A percentile compares a stretch with the other conserved stretches of the same genome.
Evolutionary conservation across 2,113 vertebrate species (phyloP).

Genomic region (Ploceus nigricollis): DNA sequence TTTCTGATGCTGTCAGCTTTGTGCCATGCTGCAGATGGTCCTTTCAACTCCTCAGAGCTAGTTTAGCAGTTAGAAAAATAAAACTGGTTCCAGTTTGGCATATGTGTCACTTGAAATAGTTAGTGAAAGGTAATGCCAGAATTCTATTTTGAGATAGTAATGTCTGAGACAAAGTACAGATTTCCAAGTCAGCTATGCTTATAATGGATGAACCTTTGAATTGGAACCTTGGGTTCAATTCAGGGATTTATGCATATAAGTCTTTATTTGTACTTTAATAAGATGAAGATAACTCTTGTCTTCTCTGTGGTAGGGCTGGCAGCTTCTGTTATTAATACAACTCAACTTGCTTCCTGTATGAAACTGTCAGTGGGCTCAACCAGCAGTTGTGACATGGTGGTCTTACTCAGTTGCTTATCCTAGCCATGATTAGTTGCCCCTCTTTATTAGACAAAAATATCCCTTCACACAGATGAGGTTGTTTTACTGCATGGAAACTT

Average conservation of each 20-base stretch:
- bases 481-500: not conserved
- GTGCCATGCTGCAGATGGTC: not conserved
- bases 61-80: slow-evolving; percentile 8
- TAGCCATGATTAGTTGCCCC: not conserved
- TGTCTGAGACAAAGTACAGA: not conserved
- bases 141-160: slow-evolving; percentile 1
- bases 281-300: not conserved
- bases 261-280: not conserved
- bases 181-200: not conserved
- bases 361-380: not conserved
- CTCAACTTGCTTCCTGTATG: not conserved
- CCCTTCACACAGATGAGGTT: not conserved
- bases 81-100: not conserved
- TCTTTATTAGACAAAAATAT: not conserved
- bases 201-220: not conserved
- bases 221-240: not conserved
- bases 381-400: not conserved
- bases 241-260: not conserved
- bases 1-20: not conserved
- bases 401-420: not conserved
- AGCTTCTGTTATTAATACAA: not conserved
- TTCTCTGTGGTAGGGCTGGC: not conserved
- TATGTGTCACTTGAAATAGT: not conserved
- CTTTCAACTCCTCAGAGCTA: not conserved
- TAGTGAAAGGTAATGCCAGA: not conserved